Evolutionary conservation across 2,113 vertebrate genomes (phyloP).

Genomic region (Hipposideros armiger): DNA sequence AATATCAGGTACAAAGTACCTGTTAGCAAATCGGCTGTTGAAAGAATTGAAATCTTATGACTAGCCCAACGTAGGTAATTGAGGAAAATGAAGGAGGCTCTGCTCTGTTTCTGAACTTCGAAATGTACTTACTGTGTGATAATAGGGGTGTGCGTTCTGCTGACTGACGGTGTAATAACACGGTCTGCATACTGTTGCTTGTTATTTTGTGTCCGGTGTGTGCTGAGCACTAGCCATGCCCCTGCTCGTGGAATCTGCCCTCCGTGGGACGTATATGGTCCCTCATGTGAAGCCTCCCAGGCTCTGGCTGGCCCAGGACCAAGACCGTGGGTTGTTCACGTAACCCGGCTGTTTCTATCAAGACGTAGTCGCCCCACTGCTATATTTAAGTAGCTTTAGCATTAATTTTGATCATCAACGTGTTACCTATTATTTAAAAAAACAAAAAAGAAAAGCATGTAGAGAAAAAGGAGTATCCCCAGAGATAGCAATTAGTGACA

Average conservation of each 20-base stretch:
- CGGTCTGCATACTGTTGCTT: background rate
- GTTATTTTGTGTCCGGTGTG: fast-evolving
- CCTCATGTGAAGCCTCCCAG: background rate
- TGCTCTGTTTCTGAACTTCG: background rate
- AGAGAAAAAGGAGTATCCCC: background rate
- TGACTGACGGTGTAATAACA: too few relatives aligned
- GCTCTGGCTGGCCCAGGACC: background rate
- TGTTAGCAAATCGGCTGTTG: background rate
- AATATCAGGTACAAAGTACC: background rate
- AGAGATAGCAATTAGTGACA: fast-evolving
- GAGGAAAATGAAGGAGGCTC: background rate
- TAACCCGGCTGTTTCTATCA: background rate
- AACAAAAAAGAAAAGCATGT: background rate
- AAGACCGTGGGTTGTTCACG: fast-evolving
- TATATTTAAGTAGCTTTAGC: background rate
- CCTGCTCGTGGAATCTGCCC: fast-evolving
- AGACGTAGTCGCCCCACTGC: background rate
- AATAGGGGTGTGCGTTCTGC: background rate
- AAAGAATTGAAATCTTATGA: background rate
- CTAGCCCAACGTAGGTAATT: background rate
- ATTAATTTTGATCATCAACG: background rate
- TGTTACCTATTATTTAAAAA: background rate
- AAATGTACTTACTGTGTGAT: too few relatives aligned
- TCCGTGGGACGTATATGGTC: fast-evolving
- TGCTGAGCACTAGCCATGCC: fast-evolving